phyloP scores from a whole-genome alignment of 1,140 invertebrate genomes.

The Nylanderia fulva region DNA sequence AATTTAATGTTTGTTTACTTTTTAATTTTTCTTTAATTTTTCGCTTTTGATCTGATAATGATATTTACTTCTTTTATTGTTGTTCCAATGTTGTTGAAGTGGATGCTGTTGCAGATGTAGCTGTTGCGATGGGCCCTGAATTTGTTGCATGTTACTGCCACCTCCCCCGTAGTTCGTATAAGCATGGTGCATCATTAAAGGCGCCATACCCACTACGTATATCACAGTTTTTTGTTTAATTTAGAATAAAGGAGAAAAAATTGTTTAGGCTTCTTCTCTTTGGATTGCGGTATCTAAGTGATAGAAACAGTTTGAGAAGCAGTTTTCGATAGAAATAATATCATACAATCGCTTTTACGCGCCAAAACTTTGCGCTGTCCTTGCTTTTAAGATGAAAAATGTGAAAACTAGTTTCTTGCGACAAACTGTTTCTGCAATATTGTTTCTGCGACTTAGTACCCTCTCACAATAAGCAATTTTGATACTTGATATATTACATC shows the following conservation, averaged over 20 bases:
- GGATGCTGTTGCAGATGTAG: slow-evolving; percentile 86
- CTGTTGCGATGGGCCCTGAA: slow-evolving; percentile 85
- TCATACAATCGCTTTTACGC: not conserved
- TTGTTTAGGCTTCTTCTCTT: slow-evolving; percentile 66
- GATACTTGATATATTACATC: slow-evolving; percentile 43
- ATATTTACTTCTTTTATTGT: slow-evolving; percentile 87
- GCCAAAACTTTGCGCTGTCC: too few species aligned
- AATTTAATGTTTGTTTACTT: slow-evolving; percentile 55
- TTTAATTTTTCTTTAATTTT: slow-evolving; percentile 59
- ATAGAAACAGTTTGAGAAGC: slow-evolving; percentile 70
- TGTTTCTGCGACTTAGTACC: slow-evolving; percentile 47
- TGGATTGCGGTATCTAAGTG: slow-evolving; percentile 75
- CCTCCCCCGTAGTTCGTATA: slow-evolving; percentile 88
- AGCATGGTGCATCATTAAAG: slow-evolving; percentile 87
- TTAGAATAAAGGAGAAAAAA: slow-evolving; percentile 77
- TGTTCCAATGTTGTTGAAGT: slow-evolving; percentile 88
- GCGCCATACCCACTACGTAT: slow-evolving; percentile 86
- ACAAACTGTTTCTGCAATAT: slow-evolving; percentile 64
- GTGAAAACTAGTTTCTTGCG: not conserved
- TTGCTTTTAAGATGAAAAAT: too few species aligned
- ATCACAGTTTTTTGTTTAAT: slow-evolving; percentile 83
- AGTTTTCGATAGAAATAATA: not conserved
- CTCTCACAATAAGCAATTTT: slow-evolving; percentile 47
- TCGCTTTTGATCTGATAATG: slow-evolving; percentile 77
- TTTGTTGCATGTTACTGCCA: slow-evolving; percentile 87